Base-by-base conservation (phyloP, 2,888 invertebrate genomes). In the Drosophila kambysellisi region DNA sequence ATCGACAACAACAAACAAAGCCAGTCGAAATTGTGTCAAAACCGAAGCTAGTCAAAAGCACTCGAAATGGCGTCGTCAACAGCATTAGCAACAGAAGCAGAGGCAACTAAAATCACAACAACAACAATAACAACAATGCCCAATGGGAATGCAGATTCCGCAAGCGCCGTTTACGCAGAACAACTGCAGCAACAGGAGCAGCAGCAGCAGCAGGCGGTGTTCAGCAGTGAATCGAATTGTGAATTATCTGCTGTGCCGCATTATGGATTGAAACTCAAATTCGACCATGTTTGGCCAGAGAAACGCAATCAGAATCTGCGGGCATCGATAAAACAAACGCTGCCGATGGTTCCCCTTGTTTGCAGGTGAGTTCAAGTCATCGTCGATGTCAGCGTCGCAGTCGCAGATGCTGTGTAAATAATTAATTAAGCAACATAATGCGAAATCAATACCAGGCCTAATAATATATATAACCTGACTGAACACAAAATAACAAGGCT, bases 281-380 rank as follows among this genome's bases (percentile, higher is more conserved):
- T 97, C 81, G 94, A 96, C 92, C 96, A 97, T 94, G 94, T 95
- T 78, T 97, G 95, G 94, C 96, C 96, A 1, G 95, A 97, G 88
- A 95, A 95, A 92, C 95, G 96, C 91, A 95, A 95, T 80, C 97
- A 96, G 91, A 94, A 94, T 79, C 93, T 95, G 46, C 93, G 94
- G 74, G 96, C 97, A 11, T 94, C 95, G 76, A 93, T 96, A 12
- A 94, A 94, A 82, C 97, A 97, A 93, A 94, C 97, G 62, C 94
- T 95, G 83, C 95, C 95, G 30, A 93, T 97, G 90, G 92, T 97
- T 89, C 96, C 96, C 7, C 92, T 97, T 57, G 94, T 95, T 62
- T 94, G 96, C 86, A 96, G 97, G 97, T 97, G 85, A 83, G 81
- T 58, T 65, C 37, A 15, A 35, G 43, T 51, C 29, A 8, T 17